Base-by-base conservation (phyloP, 2,113 vertebrate species). In the Sminthopsis crassicaudata region DNA sequence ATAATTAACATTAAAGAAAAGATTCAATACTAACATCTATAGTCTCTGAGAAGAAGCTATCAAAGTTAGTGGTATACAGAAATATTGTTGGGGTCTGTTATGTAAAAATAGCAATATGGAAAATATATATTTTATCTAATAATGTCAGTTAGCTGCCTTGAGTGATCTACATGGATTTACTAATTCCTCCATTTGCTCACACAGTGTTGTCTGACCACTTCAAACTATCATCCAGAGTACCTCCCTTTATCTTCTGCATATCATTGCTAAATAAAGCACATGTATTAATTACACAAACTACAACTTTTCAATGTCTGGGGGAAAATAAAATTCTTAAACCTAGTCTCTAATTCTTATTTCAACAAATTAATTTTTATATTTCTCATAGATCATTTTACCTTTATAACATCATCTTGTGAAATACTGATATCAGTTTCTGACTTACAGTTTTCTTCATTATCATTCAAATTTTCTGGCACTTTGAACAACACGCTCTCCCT, bases 311-410 rank as follows among this genome's bases (percentile, higher is more conserved):
- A 76, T 76, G 6, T 42, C n/a, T 42, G n/a, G n/a, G 19, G 22
- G 42, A 23, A 93, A 91, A 89, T 89, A 89, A 67, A 11, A 93
- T 93, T 90, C 90, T 95, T 93, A 91, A 92, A 55, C 89, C 25
- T 24, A 93, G 94, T 90, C 36, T 92, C 8, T 42, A 91, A 51
- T 57, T 90, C 94, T 60, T 94, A 88, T 90, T 90, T 90, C 46
- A 91, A 90, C 11, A 94, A 93, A 92, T n/a, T 24, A 54, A 9
- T 90, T 11, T 42, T 54, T 54, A 19, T 54, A 23, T 84, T 42
- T 94, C 94, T 92, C 30, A 95, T 92, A 94, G 23, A 42, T 2
- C 42, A 91, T 91, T 95, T 97, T 97, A 98, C 97, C 96, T 96
- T 30, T 84, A 88, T 51, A 60, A 95, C 23, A 93, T 93, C 60